Percentiles rank a stretch among this genome's conserved stretches.
Conservation (phyloP, 2,797 vertebrate species). For the Ambastaia sidthimunki region DNA sequence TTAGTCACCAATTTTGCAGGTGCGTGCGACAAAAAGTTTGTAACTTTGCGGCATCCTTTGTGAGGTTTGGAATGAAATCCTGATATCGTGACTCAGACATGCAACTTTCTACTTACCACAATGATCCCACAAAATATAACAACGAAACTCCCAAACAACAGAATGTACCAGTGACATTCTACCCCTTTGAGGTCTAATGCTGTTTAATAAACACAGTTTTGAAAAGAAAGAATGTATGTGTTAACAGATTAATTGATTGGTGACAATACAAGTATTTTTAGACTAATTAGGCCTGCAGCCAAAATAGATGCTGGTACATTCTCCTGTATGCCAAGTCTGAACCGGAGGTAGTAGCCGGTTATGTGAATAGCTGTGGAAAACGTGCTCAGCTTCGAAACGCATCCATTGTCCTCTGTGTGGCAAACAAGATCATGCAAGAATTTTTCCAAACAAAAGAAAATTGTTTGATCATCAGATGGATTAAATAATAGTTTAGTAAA, state of each 20-base stretch:
- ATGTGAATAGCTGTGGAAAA: slow-evolving; percentile 48
- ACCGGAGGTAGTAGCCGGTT: slow-evolving; percentile 30
- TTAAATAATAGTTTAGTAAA: slow-evolving; percentile 50
- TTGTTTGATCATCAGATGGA: slow-evolving; percentile 35
- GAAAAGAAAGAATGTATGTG: slow-evolving; percentile 50
- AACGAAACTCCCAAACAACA: slow-evolving; percentile 31
- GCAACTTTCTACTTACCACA: background rate
- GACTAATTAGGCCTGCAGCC: slow-evolving; percentile 47
- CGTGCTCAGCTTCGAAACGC: slow-evolving; percentile 24
- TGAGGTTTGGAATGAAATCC: slow-evolving; percentile 6
- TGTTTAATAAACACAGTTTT: slow-evolving; percentile 55
- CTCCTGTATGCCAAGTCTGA: slow-evolving; percentile 40
- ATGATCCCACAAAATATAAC: background rate
- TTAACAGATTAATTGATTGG: slow-evolving; percentile 52
- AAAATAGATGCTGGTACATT: slow-evolving; percentile 40
- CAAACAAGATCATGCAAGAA: slow-evolving; percentile 29
- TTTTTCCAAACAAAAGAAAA: slow-evolving; percentile 46
- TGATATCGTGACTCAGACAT: slow-evolving; percentile 23
- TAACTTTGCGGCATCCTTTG: background rate
- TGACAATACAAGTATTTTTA: slow-evolving; percentile 54
- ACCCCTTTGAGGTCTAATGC: slow-evolving; percentile 17
- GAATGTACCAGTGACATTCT: slow-evolving; percentile 31
- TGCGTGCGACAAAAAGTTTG: slow-evolving; percentile 19
- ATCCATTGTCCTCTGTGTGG: slow-evolving; percentile 44
- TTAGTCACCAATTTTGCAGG: slow-evolving; percentile 1